Evolutionary conservation across 2,113 vertebrate species (phyloP), one percentile per base, ranked within the genome.

Genomic region (Menura novaehollandiae): DNA sequence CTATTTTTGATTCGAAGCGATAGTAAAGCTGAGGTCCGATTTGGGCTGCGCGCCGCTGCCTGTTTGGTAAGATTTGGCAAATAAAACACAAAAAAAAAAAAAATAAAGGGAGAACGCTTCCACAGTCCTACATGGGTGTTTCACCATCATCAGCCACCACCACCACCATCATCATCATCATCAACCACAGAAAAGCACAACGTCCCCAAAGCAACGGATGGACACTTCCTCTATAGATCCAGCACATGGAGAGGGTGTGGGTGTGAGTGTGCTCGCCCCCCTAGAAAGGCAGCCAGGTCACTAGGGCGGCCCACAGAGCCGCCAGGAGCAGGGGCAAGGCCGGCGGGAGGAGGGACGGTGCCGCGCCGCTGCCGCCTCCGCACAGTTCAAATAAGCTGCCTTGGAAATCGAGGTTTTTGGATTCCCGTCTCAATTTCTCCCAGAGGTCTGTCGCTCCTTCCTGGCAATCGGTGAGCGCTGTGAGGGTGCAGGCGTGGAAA

Each of bases 301-400:
- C 98, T 97, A 99, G 88, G 89, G 98, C 98, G 85, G 98, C 98
- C 91, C 98, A 98, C 95, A 99, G 98, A 67, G 98, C 95, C 94
- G 91, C 98, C 77, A 99, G 98, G 56, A 99, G 97, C 97, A 99
- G 69, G n/a, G 97, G 94, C 81, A 98, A 90, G 89, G 98, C 94
- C 26, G 98, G 98, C 56, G 95, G 89, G 80, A 97, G 95, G 16
- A 97, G 83, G 47, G 97, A 92, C 52, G 96, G 94, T 21, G 98
- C 97, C 64, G 99, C 98, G 55, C 98, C 98, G 94, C 98, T 99
- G 94, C 98, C 97, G 58, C 98, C 97, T 86, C 98, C 98, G 95
- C 99, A 99, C 94, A 99, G 99, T 99, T 99, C 99, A 98, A 99
- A 99, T 98, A 99, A 98, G 98, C 99, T 99, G 98, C 99, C 99